These are phyloP conservation scores for Agrotis segetum DNA, from an alignment of 2,888 invertebrate species.

Conservation along the genomic window DNA sequence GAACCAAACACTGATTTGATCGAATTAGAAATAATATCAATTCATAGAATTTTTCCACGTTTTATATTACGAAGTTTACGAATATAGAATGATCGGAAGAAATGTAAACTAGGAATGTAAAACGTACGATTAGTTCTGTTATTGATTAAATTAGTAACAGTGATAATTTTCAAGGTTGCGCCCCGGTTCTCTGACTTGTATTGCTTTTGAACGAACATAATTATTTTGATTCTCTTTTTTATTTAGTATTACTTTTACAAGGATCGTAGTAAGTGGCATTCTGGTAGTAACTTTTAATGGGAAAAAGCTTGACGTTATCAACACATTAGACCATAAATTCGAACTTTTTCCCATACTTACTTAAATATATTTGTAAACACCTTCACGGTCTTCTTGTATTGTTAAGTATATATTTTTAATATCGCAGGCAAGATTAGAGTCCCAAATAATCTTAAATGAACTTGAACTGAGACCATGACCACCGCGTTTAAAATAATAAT, in stretches of 20 bases:
- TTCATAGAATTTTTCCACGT: slow-evolving; percentile 15
- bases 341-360: too few species aligned
- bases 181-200: slow-evolving; percentile 1
- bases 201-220: background rate
- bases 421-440: too few species aligned
- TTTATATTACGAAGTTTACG: slow-evolving; percentile 15
- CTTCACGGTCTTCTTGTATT: background rate
- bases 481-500: too few species aligned
- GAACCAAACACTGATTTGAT: slow-evolving; percentile 7
- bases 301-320: too few species aligned
- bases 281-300: too few species aligned
- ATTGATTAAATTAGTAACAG: slow-evolving; percentile 43
- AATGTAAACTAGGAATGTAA: slow-evolving; percentile 27
- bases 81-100: background rate
- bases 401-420: too few species aligned
- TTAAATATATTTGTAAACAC: background rate
- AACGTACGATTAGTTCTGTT: slow-evolving; percentile 43
- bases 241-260: too few species aligned
- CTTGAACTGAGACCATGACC: too few species aligned
- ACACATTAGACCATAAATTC: too few species aligned
- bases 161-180: slow-evolving; percentile 29
- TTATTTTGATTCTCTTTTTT: too few species aligned
- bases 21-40: background rate
- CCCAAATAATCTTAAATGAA: too few species aligned
- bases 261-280: too few species aligned